Evolutionary conservation across 2,888 invertebrate genomes (phyloP).

Genomic region (Tetranychus piercei): DNA sequence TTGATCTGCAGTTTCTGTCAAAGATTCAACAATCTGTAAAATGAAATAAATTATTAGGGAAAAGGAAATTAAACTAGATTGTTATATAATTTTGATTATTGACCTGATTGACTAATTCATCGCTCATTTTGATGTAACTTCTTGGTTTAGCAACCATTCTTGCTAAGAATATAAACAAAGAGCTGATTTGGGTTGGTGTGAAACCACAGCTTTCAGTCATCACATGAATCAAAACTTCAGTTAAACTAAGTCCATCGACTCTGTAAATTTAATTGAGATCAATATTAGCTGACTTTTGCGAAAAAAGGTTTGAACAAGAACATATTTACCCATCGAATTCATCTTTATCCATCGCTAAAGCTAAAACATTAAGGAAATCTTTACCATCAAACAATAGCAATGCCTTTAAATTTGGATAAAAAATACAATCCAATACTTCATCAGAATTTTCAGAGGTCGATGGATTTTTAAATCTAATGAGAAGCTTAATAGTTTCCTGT

Average conservation of each 20-base stretch:
- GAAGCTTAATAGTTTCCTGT: constrained; percentile 49
- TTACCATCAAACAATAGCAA: constrained; percentile 61
- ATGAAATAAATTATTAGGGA: neutral
- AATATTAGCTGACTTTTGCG: constrained; percentile 12
- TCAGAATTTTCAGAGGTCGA: constrained; percentile 2
- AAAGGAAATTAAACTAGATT: neutral
- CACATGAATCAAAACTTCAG: constrained; percentile 56
- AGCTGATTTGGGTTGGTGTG: constrained; percentile 44
- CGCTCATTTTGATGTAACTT: constrained; percentile 36
- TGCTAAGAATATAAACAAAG: constrained; percentile 46
- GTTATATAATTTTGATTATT: constrained; percentile 3
- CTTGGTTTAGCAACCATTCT: constrained; percentile 43
- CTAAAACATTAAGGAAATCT: constrained; percentile 65
- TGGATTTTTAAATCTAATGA: constrained; percentile 40
- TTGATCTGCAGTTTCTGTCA: constrained; percentile 33
- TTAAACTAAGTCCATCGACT: constrained; percentile 44
- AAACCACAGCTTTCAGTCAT: constrained; percentile 47
- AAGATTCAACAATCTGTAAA: constrained; percentile 38
- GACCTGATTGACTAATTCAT: constrained; percentile 42
- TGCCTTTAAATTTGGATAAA: constrained; percentile 37
- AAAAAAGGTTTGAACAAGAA: neutral
- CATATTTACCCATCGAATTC: constrained; percentile 33
- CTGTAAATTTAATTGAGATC: constrained; percentile 25
- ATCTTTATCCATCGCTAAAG: constrained; percentile 61
- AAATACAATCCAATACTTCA: constrained; percentile 33